phyloP scores from a whole-genome alignment of 2,888 invertebrate species.

The Thera obeliscata region DNA sequence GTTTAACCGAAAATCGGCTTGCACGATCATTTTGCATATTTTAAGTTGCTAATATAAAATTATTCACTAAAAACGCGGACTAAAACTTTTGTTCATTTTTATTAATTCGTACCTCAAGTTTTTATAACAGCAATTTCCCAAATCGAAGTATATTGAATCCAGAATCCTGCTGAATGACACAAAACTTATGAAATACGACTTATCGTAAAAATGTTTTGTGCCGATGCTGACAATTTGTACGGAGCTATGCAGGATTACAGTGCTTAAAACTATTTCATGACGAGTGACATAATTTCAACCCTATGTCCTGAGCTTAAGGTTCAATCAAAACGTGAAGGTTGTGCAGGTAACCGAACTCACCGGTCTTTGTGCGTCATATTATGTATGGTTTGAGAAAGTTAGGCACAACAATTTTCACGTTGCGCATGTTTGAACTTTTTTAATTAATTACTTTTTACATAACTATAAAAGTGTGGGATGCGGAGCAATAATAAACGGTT shows the following conservation, averaged over 20 bases:
- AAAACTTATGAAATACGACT: constrained; percentile 66
- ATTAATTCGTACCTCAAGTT: not conserved
- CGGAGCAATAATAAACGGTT: too few species aligned
- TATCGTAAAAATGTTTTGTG: constrained; percentile 68
- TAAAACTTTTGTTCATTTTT: too few species aligned
- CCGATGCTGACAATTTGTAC: constrained; percentile 58
- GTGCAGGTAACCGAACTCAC: constrained; percentile 49
- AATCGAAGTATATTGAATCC: constrained; percentile 46
- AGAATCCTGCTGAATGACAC: constrained; percentile 48
- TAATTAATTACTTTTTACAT: too few species aligned
- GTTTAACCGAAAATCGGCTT: too few species aligned
- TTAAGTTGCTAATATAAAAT: too few species aligned
- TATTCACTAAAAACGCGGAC: too few species aligned
- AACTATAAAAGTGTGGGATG: too few species aligned
- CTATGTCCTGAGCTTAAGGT: constrained; percentile 31
- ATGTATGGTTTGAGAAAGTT: constrained; percentile 57
- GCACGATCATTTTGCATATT: too few species aligned
- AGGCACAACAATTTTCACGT: too few species aligned
- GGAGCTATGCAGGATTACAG: constrained; percentile 65
- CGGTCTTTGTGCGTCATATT: constrained; percentile 62
- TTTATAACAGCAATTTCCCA: constrained; percentile 52
- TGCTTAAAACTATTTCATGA: constrained; percentile 49
- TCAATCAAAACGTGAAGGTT: constrained; percentile 12
- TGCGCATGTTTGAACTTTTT: too few species aligned
- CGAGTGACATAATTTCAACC: constrained; percentile 33